Evolutionary conservation across 2,888 invertebrate species (phyloP).

Genomic region (Gibbula magus): DNA sequence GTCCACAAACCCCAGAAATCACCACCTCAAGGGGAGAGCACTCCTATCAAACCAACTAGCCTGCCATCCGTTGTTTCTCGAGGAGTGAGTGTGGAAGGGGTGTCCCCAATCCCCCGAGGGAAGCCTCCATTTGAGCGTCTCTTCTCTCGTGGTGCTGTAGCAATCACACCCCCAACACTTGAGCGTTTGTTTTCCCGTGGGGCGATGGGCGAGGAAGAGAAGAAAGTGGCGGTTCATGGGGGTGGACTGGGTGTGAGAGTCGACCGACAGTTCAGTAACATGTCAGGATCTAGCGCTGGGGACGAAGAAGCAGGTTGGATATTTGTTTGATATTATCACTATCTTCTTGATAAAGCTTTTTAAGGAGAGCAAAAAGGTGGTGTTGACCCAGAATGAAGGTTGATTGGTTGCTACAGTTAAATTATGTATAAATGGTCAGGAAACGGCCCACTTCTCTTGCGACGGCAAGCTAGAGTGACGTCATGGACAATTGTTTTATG

Average conservation of each 20-base stretch:
- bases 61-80: neutral
- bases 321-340: neutral
- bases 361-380: too few relatives aligned
- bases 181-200: neutral
- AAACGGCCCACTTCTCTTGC: too few relatives aligned
- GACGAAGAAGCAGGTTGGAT: conserved; percentile 31
- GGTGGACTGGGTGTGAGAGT: conserved; percentile 15
- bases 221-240: neutral
- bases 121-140: neutral
- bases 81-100: neutral
- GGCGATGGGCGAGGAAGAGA: neutral
- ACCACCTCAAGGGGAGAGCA: neutral
- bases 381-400: too few relatives aligned
- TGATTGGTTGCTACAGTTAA: too few relatives aligned
- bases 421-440: too few relatives aligned
- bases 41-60: neutral
- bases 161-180: neutral
- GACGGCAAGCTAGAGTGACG: too few relatives aligned
- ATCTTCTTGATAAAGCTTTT: too few relatives aligned
- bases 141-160: neutral
- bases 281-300: conserved; percentile 43
- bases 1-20: neutral
- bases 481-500: too few relatives aligned
- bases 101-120: neutral
- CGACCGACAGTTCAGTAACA: conserved; percentile 49